Base-by-base conservation (phyloP, 2,113 vertebrate genomes). In the Brachionichthys hirsutus region DNA sequence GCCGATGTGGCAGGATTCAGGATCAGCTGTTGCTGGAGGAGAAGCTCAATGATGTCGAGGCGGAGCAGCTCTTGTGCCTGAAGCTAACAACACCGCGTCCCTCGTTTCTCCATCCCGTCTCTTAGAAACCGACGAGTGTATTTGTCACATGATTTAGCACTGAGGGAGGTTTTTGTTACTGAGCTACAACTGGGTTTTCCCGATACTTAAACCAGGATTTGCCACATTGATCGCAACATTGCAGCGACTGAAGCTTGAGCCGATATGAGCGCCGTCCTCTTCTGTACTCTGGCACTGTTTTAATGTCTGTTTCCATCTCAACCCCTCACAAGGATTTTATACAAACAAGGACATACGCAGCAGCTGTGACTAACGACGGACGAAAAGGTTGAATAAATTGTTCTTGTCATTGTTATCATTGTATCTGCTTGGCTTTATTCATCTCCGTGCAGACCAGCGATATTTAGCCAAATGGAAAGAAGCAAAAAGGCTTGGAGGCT, bases 311-410 rank as follows among this genome's bases (percentile, higher is more conserved):
- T 73, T 61, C 63, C 67, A 70, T 76, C 80, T 83, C 63, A 45
- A 50, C 38, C 59, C 67, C 54, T 68, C 70, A 70, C 73, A 54
- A 74, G 63, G 69, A 45, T 85, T 85, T 86, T 86, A 78, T 92
- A 93, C 91, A 89, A 91, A 90, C 3, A 30, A 89, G 69, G 87
- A 91, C 91, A 94, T 97, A 97, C 95, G 97, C 92, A 95, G 93
- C 93, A 94, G 92, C 90, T 94, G 94, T 94, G 94, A 93, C 92
- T 93, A 94, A 95, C 93, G 92, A 93, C 73, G 18, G 75, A 78
- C 53, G 74, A 70, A 86, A 87, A 82, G 69, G 76, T 86, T 84
- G 76, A 91, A 91, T 90, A 90, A 89, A 89, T 73, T 90, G 86
- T 89, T 82, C 85, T 86, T 89, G 89, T 90, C 82, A 86, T 88